Conservation (phyloP, 2,888 invertebrate genomes). For the Cryptus viduatorius region DNA sequence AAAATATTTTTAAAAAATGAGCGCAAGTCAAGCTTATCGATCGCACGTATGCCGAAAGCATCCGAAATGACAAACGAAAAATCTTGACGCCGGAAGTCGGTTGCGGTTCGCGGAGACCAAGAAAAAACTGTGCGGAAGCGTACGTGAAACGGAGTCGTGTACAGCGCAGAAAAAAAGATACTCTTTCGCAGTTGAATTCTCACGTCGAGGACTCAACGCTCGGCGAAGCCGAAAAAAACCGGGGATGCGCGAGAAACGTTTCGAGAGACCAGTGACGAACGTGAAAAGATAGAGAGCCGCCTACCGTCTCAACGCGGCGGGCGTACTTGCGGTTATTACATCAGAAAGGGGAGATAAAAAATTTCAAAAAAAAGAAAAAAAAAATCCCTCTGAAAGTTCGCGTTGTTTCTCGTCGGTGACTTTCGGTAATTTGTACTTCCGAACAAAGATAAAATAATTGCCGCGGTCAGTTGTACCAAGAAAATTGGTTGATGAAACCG, state of each 20-base stretch:
- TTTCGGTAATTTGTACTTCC: background rate
- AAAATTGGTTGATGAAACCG: no score
- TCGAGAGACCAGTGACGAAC: background rate
- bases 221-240: conserved; percentile 56
- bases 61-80: no score
- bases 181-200: conserved; percentile 55
- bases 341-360: conserved; percentile 5
- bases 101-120: background rate
- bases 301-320: conserved; percentile 28
- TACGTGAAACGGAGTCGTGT: background rate
- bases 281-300: conserved; percentile 35
- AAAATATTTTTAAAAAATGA: no score
- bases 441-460: no score
- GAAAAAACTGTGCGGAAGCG: conserved; percentile 14
- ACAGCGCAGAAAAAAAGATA: conserved; percentile 29
- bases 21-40: no score
- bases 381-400: background rate
- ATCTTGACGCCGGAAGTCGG: background rate
- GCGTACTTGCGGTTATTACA: conserved; percentile 58
- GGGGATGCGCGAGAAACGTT: conserved; percentile 26
- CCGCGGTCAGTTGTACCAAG: no score
- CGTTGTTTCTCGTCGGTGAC: background rate
- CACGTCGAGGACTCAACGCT: conserved; percentile 39
- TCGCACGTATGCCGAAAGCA: no score
- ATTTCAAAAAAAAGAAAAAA: background rate